These are phyloP conservation scores for Periplaneta americana DNA, from an alignment of 1,140 invertebrate species.

Conservation along the genomic window DNA sequence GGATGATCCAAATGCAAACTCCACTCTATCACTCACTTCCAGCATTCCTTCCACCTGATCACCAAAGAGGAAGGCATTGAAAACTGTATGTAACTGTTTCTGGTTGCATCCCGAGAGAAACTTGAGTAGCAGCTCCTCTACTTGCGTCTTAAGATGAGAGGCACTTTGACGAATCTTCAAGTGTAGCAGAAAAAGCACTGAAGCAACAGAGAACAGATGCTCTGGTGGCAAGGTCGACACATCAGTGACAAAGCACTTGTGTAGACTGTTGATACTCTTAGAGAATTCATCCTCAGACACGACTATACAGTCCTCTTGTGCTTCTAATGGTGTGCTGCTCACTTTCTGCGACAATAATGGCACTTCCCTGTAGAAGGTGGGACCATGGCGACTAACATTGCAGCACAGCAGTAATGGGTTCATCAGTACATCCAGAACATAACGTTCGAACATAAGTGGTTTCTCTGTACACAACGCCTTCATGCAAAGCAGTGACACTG, in stretches of 20 bases:
- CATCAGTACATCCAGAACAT: constrained; percentile 39
- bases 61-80: constrained; percentile 25
- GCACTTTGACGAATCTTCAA: constrained; percentile 31
- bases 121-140: constrained; percentile 32
- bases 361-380: constrained; percentile 1
- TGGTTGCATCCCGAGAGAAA: constrained; percentile 25
- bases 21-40: constrained; percentile 30
- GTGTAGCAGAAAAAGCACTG: constrained; percentile 38
- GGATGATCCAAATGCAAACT: constrained; percentile 33
- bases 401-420: constrained; percentile 33
- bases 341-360: not conserved
- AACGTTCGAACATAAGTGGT: constrained; percentile 34
- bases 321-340: not conserved
- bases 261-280: constrained; percentile 34
- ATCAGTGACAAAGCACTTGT: constrained; percentile 36
- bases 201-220: constrained; percentile 27
- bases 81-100: not conserved
- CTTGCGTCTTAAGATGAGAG: constrained; percentile 29
- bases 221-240: constrained; percentile 32
- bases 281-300: constrained; percentile 31
- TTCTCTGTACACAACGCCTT: constrained; percentile 45
- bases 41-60: constrained; percentile 8
- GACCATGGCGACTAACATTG: not conserved
- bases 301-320: not conserved
- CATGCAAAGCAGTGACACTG: constrained; percentile 45